phyloP scores from a whole-genome alignment of 2,888 invertebrate genomes.

The Drosophila buzzatii region DNA sequence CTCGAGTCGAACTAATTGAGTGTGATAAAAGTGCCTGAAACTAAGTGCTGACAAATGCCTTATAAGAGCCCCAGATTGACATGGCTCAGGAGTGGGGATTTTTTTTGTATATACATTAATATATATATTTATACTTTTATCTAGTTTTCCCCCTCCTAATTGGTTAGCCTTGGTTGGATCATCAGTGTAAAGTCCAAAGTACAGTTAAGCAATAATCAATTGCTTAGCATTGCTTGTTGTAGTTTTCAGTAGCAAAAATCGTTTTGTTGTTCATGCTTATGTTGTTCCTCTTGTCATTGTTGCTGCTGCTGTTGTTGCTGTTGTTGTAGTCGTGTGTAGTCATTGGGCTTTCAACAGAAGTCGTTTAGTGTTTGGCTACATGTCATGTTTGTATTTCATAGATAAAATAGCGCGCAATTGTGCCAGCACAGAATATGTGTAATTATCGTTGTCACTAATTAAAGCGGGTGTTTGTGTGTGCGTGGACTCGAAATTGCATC shows the following conservation, averaged over 20 bases:
- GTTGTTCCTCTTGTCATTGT: constrained; percentile 55
- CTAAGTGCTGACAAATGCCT: constrained; percentile 58
- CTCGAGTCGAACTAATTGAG: constrained; percentile 69
- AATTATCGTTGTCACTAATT: constrained; percentile 83
- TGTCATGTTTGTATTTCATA: constrained; percentile 65
- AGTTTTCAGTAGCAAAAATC: constrained; percentile 56
- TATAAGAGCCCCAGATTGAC: constrained; percentile 15
- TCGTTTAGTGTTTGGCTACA: constrained; percentile 67
- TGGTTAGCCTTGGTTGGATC: constrained; percentile 52
- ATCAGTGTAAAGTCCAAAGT: constrained; percentile 66
- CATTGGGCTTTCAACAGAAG: constrained; percentile 74
- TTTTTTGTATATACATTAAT: background rate
- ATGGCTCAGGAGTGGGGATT: background rate
- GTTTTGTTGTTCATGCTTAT: constrained; percentile 32
- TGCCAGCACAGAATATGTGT: constrained; percentile 73
- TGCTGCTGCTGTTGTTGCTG: constrained; percentile 18
- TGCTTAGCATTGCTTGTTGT: constrained; percentile 67
- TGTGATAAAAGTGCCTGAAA: constrained; percentile 65
- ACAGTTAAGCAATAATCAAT: constrained; percentile 75
- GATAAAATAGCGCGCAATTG: constrained; percentile 71
- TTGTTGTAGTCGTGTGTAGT: constrained; percentile 42
- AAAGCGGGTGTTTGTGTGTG: constrained; percentile 55
- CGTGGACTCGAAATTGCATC: constrained; percentile 38
- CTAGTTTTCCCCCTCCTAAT: constrained; percentile 13
- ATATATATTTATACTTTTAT: constrained; percentile 17